Evolutionary conservation across 2,113 vertebrate species (phyloP), one percentile per base, ranked within the genome.

Genomic region (Alexandromys fortis): DNA sequence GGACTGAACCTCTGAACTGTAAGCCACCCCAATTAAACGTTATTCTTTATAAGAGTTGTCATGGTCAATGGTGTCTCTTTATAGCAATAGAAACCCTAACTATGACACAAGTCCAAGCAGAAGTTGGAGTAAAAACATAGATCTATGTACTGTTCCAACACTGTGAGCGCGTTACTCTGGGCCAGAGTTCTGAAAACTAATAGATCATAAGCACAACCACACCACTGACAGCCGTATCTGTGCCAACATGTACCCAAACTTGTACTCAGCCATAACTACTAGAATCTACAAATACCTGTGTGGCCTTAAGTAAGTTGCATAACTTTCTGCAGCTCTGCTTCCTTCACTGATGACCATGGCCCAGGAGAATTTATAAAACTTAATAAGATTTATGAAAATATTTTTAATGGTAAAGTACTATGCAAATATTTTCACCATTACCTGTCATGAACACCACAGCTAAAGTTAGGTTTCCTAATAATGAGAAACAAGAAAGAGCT

Each of bases 401-500:
- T 7, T 65, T 76, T 65, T 75, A 49, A 67, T 77, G 24, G 24
- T 49, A 92, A 86, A 42, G n/a, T 22, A 12, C 87, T 88, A 91
- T 26, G 77, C 0, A 73, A 88, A 49, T 91, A 85, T 73, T 91
- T 83, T 86, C n/a, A 82, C 65, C 49, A 65, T 70, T 33, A 65
- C 65, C 49, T 52, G 12, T 52, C 75, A 88, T 22, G 63, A 85
- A 78, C 67, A 73, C 28, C 76, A 92, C 8, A 58, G 49, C 42
- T 47, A 33, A 92, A 92, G 45, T 88, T 83, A 77, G 45, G 38
- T 55, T 83, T 82, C 38, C 75, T 92, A 92, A 88, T 82, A 82
- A 88, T 83, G 77, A 14, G 26, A 79, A 78, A 55, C 72, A 45
- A 92, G 10, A 82, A 89, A 19, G 75, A 79, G 79, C 0, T 88